These are phyloP conservation scores for Moxostoma hubbsi DNA, from an alignment of 2,797 vertebrate genomes.

Conservation along the genomic window DNA sequence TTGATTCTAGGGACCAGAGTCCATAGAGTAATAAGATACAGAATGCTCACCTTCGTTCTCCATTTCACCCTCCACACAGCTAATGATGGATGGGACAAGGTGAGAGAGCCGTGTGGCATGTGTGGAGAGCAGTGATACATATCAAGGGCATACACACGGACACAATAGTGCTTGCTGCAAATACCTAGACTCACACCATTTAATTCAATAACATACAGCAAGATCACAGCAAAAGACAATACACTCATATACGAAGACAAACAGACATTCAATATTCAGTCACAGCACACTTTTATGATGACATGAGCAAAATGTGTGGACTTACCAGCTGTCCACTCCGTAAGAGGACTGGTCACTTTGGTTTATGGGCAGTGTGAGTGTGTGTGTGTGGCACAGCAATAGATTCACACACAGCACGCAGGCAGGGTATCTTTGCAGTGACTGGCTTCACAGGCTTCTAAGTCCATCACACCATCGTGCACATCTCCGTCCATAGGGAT, in stretches of 20 bases:
- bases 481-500: conserved; percentile 69
- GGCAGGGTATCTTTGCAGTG: conserved; percentile 35
- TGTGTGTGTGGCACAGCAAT: background rate
- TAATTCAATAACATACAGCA: background rate
- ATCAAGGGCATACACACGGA: background rate
- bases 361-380: background rate
- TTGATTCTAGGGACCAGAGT: conserved; percentile 11
- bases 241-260: background rate
- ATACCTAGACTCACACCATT: background rate
- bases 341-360: conserved; percentile 24
- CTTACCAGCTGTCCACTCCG: conserved; percentile 31
- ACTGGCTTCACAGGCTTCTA: conserved; percentile 31
- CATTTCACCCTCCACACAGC: conserved; percentile 30
- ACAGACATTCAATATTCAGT: background rate
- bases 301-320: conserved; percentile 2
- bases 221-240: background rate
- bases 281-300: background rate
- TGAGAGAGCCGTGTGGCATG: conserved; percentile 23
- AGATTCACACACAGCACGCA: conserved; percentile 33
- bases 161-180: conserved; percentile 5
- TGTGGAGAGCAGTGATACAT: conserved; percentile 19
- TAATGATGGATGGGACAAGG: conserved; percentile 42
- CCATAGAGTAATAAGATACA: conserved; percentile 48
- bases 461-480: conserved; percentile 17
- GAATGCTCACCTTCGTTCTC: conserved; percentile 30